Base-by-base conservation (phyloP, 2,888 invertebrate genomes). In the Anorthoa munda region DNA sequence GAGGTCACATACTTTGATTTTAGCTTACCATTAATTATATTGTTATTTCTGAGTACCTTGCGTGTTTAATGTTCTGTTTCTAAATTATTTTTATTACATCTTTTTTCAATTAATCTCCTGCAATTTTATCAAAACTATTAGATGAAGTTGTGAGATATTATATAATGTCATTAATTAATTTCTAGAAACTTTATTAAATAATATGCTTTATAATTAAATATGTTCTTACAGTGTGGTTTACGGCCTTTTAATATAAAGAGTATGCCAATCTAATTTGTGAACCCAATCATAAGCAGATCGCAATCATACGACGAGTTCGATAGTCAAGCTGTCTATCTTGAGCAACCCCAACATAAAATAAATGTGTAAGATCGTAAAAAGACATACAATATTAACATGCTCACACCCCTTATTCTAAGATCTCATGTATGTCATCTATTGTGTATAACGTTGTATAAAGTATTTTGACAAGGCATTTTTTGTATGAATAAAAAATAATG, bases 401-500 rank as follows among this genome's bases (percentile, higher is more conserved):
- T 85, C 86, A 80, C 84, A 82, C 61, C 75, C 73, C 72, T 72
- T 45, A 59, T 39, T 48, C 70, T 39, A 56, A 72, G 50, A 65
- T 79, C 70, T 86, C 87, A 85, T 78, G 79, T 81, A 80, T 65
- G 70, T 81, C 69, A 81, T 89, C 85, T 82, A 87, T 84, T 77
- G 81, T 90, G 88, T 91, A 89, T 90, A 92, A 93, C 90, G 89
- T 93, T 95, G 94, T 95, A 94, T 91, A 94, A 93, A 94, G 92
- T 93, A 95, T 94, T 94, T 94, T 93, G 93, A 94, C 91, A 90
- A 89, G 86, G 89, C 90, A 88, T 90, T 92, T 90, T 92, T 92
- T 92, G 91, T 92, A 93, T 92, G 91, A 90, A 92, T 90, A 88
- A 90, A 88, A 88, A 91, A 87, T 93, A 90, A 92, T 84, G 90